Base-by-base conservation (phyloP, 2,113 vertebrate species). In the Anser brachyrhynchus region DNA sequence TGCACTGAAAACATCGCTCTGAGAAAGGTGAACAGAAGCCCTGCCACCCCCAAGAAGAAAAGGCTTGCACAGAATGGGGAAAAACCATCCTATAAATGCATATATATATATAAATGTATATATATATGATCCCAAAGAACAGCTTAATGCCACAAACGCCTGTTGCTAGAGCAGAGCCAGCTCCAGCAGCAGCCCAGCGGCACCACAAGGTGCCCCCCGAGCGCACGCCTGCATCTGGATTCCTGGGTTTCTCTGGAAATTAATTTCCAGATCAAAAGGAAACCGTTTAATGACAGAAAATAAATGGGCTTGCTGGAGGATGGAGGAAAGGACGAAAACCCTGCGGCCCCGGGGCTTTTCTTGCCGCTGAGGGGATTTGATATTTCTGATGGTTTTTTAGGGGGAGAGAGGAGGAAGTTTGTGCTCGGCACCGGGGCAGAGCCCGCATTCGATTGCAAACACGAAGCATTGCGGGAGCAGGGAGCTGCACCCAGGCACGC, bases 211-310 rank as follows among this genome's bases (percentile, higher is more conserved):
- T 84, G 91, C 96, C 93, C 87, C 70, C 96, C 87, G 59, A 33
- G 13, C 26, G 11, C 0, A 5, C 57, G 26, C 39, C 0, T 15
- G 52, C 33, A 13, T 49, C 62, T 7, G 2, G 21, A 87, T 82
- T 93, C 72, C 90, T 11, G 51, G 82, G 61, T 91, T 90, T n/a
- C 58, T 44, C 81, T 81, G 76, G 93, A 95, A 98, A 97, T 98
- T 96, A 95, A 97, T 97, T 97, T 93, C 95, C 93, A 84, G 92
- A 97, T 96, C 94, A 88, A 96, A 97, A 97, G 55, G 77, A 95
- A 92, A 71, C 43, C 55, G 59, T 93, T 96, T 90, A 94, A 90
- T 55, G 89, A 83, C 71, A 89, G 58, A 90, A 97, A 92, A 84
- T 21, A 84, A 96, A 89, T 4, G 11, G 54, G 73, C 23, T 11